Evolutionary conservation across 2,113 vertebrate genomes (phyloP).

Genomic region (Pogonocichla stellata): DNA sequence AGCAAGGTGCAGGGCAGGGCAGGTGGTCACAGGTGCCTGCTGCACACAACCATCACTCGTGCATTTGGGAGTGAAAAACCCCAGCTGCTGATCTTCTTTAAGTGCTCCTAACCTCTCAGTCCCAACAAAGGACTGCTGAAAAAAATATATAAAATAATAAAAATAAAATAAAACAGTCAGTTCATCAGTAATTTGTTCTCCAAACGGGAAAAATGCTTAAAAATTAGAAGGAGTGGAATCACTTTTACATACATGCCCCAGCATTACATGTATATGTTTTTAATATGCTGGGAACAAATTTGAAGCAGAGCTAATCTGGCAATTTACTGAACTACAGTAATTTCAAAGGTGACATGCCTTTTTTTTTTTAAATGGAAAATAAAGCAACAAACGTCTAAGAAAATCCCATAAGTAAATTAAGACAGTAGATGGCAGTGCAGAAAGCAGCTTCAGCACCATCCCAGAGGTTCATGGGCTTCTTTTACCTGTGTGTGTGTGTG

Average conservation of each 20-base stretch:
- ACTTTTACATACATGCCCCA: neutral
- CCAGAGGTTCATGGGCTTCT: neutral
- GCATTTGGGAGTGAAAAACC: neutral
- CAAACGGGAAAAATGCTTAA: neutral
- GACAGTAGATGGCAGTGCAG: constrained; percentile 20
- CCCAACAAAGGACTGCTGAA: neutral
- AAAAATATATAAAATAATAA: neutral
- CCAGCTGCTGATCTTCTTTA: neutral
- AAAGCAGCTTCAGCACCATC: neutral
- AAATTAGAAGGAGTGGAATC: neutral
- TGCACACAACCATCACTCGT: rapidly evolving
- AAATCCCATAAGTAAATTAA: neutral
- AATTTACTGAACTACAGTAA: neutral
- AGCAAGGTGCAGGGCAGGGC: neutral
- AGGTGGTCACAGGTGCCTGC: neutral
- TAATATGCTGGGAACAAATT: neutral
- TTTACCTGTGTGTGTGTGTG: rapidly evolving
- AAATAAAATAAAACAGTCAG: neutral
- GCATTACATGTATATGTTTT: neutral
- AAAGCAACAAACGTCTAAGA: neutral
- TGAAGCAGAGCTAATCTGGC: neutral
- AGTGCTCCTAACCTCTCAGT: neutral
- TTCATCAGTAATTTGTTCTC: neutral
- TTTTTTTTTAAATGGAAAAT: neutral
- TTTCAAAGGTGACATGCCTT: neutral